Percentiles rank a stretch among this genome's conserved stretches.
Conservation (phyloP, 2,888 invertebrate species). For the Monopis laevigella region DNA sequence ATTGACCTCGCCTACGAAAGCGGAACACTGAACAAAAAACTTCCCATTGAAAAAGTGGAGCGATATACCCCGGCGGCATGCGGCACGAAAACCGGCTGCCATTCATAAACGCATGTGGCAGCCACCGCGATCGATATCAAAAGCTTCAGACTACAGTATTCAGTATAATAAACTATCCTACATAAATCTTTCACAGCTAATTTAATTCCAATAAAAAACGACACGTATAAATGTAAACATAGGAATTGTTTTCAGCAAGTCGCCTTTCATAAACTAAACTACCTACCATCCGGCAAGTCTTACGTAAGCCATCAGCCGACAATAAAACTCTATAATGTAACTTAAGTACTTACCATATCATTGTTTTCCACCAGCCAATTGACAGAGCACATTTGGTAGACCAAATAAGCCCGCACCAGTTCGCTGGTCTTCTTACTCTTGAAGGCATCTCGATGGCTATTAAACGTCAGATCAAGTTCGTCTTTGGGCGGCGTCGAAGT, state of each 20-base stretch:
- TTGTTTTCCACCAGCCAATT: conserved; percentile 91
- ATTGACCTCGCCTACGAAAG: conserved; percentile 11
- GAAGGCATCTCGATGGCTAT: conserved; percentile 90
- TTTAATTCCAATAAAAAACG: neutral
- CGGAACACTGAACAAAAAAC: conserved; percentile 6
- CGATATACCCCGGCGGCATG: neutral
- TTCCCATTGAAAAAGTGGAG: conserved; percentile 7
- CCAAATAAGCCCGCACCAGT: conserved; percentile 87
- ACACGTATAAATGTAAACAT: conserved; percentile 6
- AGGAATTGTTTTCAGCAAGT: conserved; percentile 7
- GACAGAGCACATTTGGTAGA: conserved; percentile 90
- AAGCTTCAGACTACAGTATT: neutral
- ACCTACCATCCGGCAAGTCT: conserved; percentile 20
- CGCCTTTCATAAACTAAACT: neutral
- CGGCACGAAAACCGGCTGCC: conserved; percentile 1
- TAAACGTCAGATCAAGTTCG: conserved; percentile 85
- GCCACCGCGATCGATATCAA: neutral
- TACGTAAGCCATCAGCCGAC: conserved; percentile 44
- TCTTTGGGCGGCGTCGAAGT: conserved; percentile 49
- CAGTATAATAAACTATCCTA: neutral
- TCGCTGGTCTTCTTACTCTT: conserved; percentile 96
- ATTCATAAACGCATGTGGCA: no score
- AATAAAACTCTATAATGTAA: neutral
- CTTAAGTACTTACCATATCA: conserved; percentile 81
- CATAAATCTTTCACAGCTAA: neutral